These are phyloP conservation scores for Drosophila kohkoa DNA, from an alignment of 1,140 invertebrate genomes.

Conservation along the genomic window DNA sequence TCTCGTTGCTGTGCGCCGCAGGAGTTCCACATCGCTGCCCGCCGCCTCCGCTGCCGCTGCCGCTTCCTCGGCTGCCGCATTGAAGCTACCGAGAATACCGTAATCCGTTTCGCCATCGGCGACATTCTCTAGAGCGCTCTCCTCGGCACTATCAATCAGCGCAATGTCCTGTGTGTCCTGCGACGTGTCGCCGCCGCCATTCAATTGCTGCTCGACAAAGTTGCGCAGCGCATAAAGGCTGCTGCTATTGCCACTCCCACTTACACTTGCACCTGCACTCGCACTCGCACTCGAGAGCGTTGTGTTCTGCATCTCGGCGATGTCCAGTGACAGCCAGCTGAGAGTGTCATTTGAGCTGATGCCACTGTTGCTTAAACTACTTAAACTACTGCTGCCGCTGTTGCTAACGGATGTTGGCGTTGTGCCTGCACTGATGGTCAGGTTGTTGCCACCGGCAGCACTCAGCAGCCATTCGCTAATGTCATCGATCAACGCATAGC, in stretches of 20 bases:
- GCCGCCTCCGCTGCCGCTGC: constrained; percentile 17
- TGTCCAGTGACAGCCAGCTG: constrained; percentile 61
- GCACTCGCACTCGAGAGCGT: constrained; percentile 27
- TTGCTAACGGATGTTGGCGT: constrained; percentile 12
- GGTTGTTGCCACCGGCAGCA: constrained; percentile 37
- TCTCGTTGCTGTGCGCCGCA: constrained; percentile 58
- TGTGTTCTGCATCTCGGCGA: constrained; percentile 54
- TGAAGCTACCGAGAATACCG: constrained; percentile 63
- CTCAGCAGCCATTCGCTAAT: constrained; percentile 73
- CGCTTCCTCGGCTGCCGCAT: constrained; percentile 28
- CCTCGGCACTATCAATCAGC: constrained; percentile 79
- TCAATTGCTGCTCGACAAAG: constrained; percentile 71
- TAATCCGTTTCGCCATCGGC: constrained; percentile 74
- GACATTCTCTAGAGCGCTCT: constrained; percentile 68
- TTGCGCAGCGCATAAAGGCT: constrained; percentile 60
- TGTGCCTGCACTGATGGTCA: constrained; percentile 17
- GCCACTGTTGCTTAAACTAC: constrained; percentile 3
- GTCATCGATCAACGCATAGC: constrained; percentile 72
- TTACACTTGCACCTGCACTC: too few species aligned
- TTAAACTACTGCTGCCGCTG: constrained; percentile 13
- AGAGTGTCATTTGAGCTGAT: constrained; percentile 56
- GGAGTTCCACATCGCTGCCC: constrained; percentile 32
- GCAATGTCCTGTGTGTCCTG: constrained; percentile 67
- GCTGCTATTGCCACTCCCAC: constrained; percentile 1
- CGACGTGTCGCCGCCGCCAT: constrained; percentile 36